Evolutionary conservation across 2,113 vertebrate genomes (phyloP).

Genomic region (Vulpes ferrilata): DNA sequence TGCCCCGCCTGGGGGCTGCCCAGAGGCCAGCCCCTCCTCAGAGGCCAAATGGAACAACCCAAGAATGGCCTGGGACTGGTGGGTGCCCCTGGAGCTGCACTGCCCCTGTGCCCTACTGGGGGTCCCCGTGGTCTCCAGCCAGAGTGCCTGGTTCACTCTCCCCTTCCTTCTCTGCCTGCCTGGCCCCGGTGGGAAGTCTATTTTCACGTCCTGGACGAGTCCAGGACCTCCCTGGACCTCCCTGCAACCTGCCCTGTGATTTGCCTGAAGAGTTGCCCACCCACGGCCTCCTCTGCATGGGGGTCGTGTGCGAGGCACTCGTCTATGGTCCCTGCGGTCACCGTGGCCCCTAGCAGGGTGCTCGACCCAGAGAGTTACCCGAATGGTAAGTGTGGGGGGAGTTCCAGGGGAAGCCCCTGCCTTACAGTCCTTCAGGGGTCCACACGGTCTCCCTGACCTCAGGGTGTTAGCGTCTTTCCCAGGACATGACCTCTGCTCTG

Average conservation of each 20-base stretch:
- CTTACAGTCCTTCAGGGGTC: not conserved
- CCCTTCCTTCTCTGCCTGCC: not conserved
- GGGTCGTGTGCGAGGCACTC: not conserved
- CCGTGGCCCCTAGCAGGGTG: not conserved
- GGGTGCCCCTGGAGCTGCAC: not conserved
- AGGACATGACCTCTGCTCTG: not conserved
- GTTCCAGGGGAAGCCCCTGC: not conserved
- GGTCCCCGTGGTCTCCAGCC: not conserved
- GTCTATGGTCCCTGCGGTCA: not conserved
- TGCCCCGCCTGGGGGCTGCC: too few species aligned
- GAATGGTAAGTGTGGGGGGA: not conserved
- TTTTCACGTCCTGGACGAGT: too few species aligned
- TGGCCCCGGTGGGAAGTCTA: too few species aligned
- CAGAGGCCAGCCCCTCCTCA: not conserved
- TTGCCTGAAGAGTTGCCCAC: not conserved
- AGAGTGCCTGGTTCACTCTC: not conserved
- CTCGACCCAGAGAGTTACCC: not conserved
- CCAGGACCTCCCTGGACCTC: not conserved
- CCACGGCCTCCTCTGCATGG: not conserved
- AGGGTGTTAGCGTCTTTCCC: not conserved
- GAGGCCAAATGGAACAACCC: not conserved
- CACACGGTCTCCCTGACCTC: not conserved
- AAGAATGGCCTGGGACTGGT: not conserved
- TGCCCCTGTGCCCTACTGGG: not conserved
- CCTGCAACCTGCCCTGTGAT: not conserved